Evolutionary conservation across 1,140 invertebrate genomes (phyloP).

Genomic region (Coboldia fuscipes): DNA sequence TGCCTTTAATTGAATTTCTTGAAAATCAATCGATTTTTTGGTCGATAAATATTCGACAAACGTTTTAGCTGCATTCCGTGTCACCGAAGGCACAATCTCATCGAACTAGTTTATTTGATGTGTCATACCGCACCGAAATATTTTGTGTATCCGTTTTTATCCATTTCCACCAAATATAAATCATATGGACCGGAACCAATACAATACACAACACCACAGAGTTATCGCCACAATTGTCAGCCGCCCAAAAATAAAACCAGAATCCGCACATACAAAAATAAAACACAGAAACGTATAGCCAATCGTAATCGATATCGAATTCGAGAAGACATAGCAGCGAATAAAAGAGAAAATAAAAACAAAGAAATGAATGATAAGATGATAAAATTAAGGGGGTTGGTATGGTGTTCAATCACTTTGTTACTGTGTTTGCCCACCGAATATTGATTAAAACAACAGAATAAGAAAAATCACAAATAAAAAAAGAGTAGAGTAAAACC

Average conservation of each 20-base stretch:
- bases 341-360: background rate
- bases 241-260: slow-evolving; percentile 3
- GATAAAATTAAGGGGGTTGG: background rate
- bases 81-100: slow-evolving; percentile 16
- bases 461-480: background rate
- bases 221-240: slow-evolving; percentile 7
- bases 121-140: background rate
- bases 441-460: slow-evolving; percentile 8
- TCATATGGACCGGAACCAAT: background rate
- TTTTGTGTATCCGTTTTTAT: background rate
- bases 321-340: background rate
- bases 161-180: background rate
- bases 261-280: background rate
- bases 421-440: too few species aligned
- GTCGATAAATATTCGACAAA: slow-evolving; percentile 17
- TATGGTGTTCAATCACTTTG: too few species aligned
- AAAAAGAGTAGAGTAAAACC: background rate
- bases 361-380: background rate
- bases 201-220: slow-evolving; percentile 5
- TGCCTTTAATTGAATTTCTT: slow-evolving; percentile 14
- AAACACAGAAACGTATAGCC: too few species aligned
- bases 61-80: slow-evolving; percentile 16
- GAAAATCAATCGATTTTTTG: slow-evolving; percentile 12
- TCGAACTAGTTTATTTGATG: slow-evolving; percentile 10
- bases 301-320: background rate